Evolutionary conservation across 1,140 invertebrate genomes (phyloP), one percentile per base, ranked within the genome.

Genomic region (Ceratoteleas bidentatus): DNA sequence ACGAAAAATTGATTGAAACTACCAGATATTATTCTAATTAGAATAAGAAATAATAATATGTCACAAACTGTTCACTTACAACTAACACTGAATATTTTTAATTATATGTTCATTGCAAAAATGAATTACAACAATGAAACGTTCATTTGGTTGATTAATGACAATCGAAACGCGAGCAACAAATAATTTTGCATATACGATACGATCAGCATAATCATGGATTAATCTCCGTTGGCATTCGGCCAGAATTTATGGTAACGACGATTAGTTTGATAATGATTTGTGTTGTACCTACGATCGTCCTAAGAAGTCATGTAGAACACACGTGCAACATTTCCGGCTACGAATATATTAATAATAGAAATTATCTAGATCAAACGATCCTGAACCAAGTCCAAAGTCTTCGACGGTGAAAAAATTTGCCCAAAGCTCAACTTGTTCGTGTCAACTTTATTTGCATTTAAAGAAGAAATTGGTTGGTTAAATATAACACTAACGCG

Each of bases 241-340:
- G 2, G 49, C 73, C 73, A 76, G 7, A 40, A 76, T 49, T 68
- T 65, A 76, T 76, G 57, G 64, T 68, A 54, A 61, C 36, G 62
- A 76, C 62, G 62, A 76, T 76, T 76, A 76, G 64, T 68, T 76
- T 15, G 64, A 68, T 68, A 53, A 49, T 76, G 73, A 76, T 76
- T 76, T 66, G 72, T 75, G 72, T 36, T 64, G 33, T 54, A 61
- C 68, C 43, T 14, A 54, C 24, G 64, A 54, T 61, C 49, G 49
- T 68, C 24, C 16, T 15, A 60, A 53, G 62, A 66, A 75, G 53
- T 66, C 56, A 58, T 74, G 61, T 62, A 47, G 38, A 62, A 64
- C 60, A 73, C 69, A 75, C 61, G 61, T 66, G 56, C 54, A 47
- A 61, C 56, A 75, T 60, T 75, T 75, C 72, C 47, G 62, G 47